Conservation (phyloP, 1,140 invertebrate species). For the Nymphalis io region DNA sequence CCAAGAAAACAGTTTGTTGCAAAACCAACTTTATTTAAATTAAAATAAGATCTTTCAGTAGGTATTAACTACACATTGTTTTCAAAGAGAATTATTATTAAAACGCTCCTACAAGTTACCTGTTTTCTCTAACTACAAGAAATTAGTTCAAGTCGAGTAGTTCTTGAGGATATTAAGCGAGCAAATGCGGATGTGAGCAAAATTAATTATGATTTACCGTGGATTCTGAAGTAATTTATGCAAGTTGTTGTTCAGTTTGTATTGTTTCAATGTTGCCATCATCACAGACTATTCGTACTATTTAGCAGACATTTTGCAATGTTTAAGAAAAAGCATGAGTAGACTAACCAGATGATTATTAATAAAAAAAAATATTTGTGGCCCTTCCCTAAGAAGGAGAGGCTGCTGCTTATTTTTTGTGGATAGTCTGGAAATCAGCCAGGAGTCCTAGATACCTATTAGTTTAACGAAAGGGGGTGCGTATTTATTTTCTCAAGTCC, state of each 20-base stretch:
- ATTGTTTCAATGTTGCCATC: too few species aligned
- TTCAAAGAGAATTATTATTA: background rate
- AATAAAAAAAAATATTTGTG: too few species aligned
- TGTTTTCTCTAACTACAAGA: background rate
- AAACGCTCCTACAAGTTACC: conserved; percentile 1
- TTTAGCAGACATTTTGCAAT: too few species aligned
- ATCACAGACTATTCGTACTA: too few species aligned
- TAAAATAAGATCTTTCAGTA: background rate
- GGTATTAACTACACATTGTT: background rate
- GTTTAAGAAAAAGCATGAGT: too few species aligned
- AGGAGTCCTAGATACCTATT: too few species aligned
- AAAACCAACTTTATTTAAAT: background rate
- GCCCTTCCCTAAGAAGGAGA: too few species aligned
- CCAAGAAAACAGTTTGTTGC: background rate
- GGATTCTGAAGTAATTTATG: background rate
- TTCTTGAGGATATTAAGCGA: background rate
- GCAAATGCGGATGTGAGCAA: background rate
- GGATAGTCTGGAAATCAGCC: too few species aligned
- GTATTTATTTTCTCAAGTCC: too few species aligned
- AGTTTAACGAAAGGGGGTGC: too few species aligned
- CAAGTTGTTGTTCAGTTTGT: background rate
- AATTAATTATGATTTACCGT: background rate
- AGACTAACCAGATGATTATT: too few species aligned
- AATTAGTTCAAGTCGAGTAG: background rate
- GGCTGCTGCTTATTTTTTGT: too few species aligned